Base-by-base conservation (phyloP, 2,113 vertebrate genomes). In the Anhinga anhinga region DNA sequence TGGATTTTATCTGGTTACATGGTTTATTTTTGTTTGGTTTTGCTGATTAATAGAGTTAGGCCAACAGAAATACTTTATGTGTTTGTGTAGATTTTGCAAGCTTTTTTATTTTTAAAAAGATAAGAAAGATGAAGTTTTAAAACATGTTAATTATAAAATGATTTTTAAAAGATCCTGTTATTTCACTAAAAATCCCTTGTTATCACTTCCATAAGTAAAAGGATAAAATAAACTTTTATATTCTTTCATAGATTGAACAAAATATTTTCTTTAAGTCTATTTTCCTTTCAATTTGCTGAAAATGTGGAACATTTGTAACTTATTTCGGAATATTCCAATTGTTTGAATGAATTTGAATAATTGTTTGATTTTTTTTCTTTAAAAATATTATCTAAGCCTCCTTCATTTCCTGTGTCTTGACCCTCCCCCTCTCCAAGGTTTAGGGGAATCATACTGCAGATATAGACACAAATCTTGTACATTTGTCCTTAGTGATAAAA, bases 331-430 rank as follows among this genome's bases (percentile, higher is more conserved):
- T 36, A 50, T 3, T 1, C 2, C 2, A 49, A 14, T 4, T 44
- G 2, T 6, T 29, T 67, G 2, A 69, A 38, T 66, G 52, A 29
- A 44, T 21, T 32, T 2, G 1, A 76, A n/a, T 12, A 71, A 50
- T 25, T 1, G 0, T 55, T n/a, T 49, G 25, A 16, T 4, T 2
- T 38, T 36, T n/a, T 15, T 27, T 10, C 6, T 21, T 69, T 13
- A 8, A 63, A 73, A 58, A n/a, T 38, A 0, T 10, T 45, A 22
- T 23, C 3, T 29, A 44, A 62, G 7, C 1, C 1, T 0, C 4
- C 7, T 67, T 58, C 2, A 32, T 30, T 83, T 81, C 10, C 5
- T 30, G 1, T 7, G 23, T 38, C 2, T 76, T 67, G 36, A 12
- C 2, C 23, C 3, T 69, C 9, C 2, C 2, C 12, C 1, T 45